Conservation (phyloP, 2,888 invertebrate species). For the Stenotaenia linearis region DNA sequence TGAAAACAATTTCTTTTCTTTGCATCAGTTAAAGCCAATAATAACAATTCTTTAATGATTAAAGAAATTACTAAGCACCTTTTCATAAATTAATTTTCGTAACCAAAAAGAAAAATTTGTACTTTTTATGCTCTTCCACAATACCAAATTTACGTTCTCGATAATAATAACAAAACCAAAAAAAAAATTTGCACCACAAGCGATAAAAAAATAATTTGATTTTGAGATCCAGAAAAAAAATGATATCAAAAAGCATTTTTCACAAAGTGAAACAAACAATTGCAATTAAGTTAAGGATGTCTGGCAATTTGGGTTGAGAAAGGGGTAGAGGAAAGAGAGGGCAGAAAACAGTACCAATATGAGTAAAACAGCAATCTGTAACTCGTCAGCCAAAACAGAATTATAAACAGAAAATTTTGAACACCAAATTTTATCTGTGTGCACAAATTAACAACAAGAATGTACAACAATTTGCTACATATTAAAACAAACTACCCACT, state of each 20-base stretch:
- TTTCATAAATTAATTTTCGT: no score
- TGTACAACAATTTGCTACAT: conserved; percentile 7
- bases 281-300: conserved; percentile 14
- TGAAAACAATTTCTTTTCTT: neutral
- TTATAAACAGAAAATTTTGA: conserved; percentile 19
- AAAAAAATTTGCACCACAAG: neutral
- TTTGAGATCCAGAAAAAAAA: neutral
- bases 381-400: conserved; percentile 20
- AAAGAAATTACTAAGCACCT: no score
- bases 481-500: conserved; percentile 10
- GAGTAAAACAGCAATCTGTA: conserved; percentile 23
- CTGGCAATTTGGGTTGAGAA: neutral
- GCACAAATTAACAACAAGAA: conserved; percentile 26
- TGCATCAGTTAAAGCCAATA: neutral
- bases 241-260: neutral
- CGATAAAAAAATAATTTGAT: neutral
- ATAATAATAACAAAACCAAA: neutral
- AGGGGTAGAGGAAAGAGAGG: neutral
- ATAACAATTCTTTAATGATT: neutral
- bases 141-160: neutral
- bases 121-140: conserved; percentile 13
- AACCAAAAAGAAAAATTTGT: neutral
- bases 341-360: neutral
- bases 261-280: neutral
- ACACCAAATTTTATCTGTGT: conserved; percentile 26